Conservation (phyloP, 2,797 vertebrate species). For the Poeciliopsis presidionis region DNA sequence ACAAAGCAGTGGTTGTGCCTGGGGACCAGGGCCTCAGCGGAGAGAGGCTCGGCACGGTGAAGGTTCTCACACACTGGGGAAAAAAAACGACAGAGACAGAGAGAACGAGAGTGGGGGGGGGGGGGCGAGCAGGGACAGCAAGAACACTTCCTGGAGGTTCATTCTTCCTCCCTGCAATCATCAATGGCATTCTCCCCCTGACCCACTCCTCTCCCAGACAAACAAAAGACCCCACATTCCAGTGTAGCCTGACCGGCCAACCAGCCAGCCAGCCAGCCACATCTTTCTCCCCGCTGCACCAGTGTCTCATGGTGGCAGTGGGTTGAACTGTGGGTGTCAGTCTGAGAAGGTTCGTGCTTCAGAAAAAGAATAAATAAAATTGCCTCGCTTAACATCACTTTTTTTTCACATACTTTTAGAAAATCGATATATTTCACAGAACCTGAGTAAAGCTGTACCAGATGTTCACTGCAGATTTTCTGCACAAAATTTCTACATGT, state of each 20-base stretch:
- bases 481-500: not conserved
- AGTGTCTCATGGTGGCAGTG: slow-evolving; percentile 48
- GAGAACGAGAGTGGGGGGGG: slow-evolving; percentile 71
- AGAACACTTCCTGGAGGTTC: slow-evolving; percentile 85
- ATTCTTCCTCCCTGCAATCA: slow-evolving; percentile 85
- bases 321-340: slow-evolving; percentile 22
- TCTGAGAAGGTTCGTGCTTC: slow-evolving; percentile 29
- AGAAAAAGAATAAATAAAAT: not conserved
- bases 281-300: slow-evolving; percentile 73
- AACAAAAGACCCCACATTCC: slow-evolving; percentile 85
- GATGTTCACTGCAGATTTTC: not conserved
- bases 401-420: not conserved
- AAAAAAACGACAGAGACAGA: slow-evolving; percentile 47
- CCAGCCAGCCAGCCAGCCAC: slow-evolving; percentile 57
- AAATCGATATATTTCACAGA: not conserved
- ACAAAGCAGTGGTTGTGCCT: slow-evolving; percentile 86
- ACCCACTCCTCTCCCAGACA: slow-evolving; percentile 81
- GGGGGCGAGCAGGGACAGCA: slow-evolving; percentile 57
- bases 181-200: slow-evolving; percentile 85
- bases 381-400: not conserved
- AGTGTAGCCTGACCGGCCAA: slow-evolving; percentile 78
- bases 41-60: slow-evolving; percentile 77
- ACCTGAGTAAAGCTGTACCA: not conserved
- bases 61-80: slow-evolving; percentile 83
- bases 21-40: slow-evolving; percentile 80